Percentiles rank a stretch among this genome's conserved stretches.
Evolutionary conservation across 2,797 vertebrate species (phyloP).

Genomic region (Halcyon leucocephala): DNA sequence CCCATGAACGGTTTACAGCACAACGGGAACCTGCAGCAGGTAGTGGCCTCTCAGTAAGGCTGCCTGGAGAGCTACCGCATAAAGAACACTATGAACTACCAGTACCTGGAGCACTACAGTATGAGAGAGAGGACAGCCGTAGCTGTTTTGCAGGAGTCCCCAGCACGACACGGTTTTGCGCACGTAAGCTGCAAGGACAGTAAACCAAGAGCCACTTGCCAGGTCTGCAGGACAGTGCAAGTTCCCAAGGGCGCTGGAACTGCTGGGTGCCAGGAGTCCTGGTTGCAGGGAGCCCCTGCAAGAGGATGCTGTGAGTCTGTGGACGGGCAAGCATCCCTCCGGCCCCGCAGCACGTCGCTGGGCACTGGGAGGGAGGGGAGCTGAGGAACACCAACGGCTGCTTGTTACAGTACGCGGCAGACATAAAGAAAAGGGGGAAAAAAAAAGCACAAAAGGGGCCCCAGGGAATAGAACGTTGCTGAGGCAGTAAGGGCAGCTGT

Average conservation of each 20-base stretch:
- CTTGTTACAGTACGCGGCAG: background rate
- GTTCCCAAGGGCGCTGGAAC: background rate
- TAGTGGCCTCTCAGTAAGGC: slow-evolving; percentile 83
- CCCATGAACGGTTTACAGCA: slow-evolving; percentile 86
- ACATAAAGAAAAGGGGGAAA: background rate
- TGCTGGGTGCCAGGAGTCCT: background rate
- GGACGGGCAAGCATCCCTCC: background rate
- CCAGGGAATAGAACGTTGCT: background rate
- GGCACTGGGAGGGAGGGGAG: background rate
- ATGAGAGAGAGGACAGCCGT: background rate
- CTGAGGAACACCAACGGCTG: background rate
- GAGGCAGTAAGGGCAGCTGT: background rate
- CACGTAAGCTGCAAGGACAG: background rate
- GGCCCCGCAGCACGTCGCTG: background rate
- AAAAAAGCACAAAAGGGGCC: background rate
- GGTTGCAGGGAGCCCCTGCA: background rate
- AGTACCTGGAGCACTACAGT: slow-evolving; percentile 21
- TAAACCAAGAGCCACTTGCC: background rate
- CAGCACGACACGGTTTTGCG: background rate
- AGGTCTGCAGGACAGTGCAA: background rate
- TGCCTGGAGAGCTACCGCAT: background rate
- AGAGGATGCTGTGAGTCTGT: background rate
- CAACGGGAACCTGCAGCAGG: slow-evolving; percentile 87
- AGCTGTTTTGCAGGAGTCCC: background rate
- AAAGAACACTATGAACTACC: background rate